Evolutionary conservation across 2,797 vertebrate species (phyloP).

Genomic region (Alectoris magna): DNA sequence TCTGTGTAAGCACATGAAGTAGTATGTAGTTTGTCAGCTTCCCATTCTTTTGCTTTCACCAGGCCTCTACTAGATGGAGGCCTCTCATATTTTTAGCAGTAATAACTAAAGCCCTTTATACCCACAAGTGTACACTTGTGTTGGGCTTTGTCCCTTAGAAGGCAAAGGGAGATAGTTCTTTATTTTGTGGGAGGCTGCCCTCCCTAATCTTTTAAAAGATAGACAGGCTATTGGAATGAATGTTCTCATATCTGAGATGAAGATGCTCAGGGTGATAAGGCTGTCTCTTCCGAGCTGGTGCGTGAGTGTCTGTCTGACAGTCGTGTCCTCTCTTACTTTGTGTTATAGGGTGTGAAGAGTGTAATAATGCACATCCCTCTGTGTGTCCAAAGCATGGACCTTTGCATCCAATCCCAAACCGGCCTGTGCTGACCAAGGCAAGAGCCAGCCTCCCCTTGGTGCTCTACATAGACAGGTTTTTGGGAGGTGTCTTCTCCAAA

Average conservation of each 20-base stretch:
- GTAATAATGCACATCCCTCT: slow-evolving; percentile 89
- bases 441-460: slow-evolving; percentile 94
- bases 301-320: neutral
- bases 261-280: neutral
- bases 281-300: neutral
- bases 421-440: slow-evolving; percentile 92
- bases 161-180: neutral
- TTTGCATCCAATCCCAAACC: slow-evolving; percentile 93
- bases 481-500: slow-evolving; percentile 95
- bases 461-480: slow-evolving; percentile 94
- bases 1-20: slow-evolving; percentile 86
- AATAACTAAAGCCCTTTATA: neutral
- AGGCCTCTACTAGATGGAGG: neutral
- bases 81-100: neutral
- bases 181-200: neutral
- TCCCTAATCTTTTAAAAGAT: neutral
- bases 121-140: neutral
- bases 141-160: neutral
- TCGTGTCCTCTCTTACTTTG: slow-evolving; percentile 16
- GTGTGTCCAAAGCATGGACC: slow-evolving; percentile 93
- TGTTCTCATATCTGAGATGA: neutral
- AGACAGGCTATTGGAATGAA: neutral
- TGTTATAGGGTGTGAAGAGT: slow-evolving; percentile 95
- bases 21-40: neutral
- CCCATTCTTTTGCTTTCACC: neutral